Evolutionary conservation across 2,888 invertebrate species (phyloP).

Genomic region (Xylocampa areola): DNA sequence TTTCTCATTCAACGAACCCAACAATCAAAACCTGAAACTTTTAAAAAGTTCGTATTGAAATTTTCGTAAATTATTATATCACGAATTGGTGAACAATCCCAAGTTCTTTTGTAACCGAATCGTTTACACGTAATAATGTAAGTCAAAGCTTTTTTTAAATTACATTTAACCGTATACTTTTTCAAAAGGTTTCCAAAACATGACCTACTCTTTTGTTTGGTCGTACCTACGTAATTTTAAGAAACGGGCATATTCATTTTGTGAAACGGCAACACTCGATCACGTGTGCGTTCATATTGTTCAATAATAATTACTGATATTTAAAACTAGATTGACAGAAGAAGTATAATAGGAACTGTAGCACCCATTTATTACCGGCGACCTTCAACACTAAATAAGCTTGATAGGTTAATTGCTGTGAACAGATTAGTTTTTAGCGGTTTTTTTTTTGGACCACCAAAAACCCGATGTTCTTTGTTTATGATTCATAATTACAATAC

Average conservation of each 20-base stretch:
- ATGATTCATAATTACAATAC: constrained; percentile 87
- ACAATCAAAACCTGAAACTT: constrained; percentile 24
- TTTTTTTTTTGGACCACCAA: constrained; percentile 78
- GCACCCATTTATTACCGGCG: constrained; percentile 76
- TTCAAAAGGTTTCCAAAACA: constrained; percentile 76
- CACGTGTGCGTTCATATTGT: constrained; percentile 61
- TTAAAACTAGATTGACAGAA: constrained; percentile 68
- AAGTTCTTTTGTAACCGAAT: constrained; percentile 71
- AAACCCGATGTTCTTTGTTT: constrained; percentile 81
- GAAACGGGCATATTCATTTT: constrained; percentile 68
- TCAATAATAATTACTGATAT: constrained; percentile 56
- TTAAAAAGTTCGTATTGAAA: constrained; percentile 28
- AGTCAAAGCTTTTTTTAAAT: constrained; percentile 66
- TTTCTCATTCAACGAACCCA: constrained; percentile 11
- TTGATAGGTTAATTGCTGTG: constrained; percentile 88
- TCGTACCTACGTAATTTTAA: constrained; percentile 73
- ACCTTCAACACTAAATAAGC: constrained; percentile 85
- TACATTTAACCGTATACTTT: constrained; percentile 72
- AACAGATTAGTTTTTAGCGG: constrained; percentile 86
- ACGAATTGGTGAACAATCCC: constrained; percentile 54
- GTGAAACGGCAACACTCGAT: constrained; percentile 61
- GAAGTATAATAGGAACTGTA: constrained; percentile 72
- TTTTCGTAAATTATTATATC: constrained; percentile 35
- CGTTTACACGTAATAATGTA: constrained; percentile 71
- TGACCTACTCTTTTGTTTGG: constrained; percentile 75